phyloP scores from a whole-genome alignment of 2,113 vertebrate genomes.

The Thomomys bottae region DNA sequence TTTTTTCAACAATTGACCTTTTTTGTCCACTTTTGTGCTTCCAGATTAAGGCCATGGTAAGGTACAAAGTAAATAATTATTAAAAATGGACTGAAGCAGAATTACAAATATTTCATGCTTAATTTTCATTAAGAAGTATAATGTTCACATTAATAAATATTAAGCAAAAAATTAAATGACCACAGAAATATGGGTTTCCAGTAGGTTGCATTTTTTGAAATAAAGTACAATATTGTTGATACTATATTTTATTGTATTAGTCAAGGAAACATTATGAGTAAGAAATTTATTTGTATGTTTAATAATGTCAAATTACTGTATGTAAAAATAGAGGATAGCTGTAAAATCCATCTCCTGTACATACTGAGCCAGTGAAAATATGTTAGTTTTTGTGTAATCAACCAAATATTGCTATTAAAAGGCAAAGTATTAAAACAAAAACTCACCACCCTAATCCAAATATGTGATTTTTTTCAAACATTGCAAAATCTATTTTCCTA shows the following conservation, averaged over 20 bases:
- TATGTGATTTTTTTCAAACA: neutral
- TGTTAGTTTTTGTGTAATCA: neutral
- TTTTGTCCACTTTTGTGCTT: neutral
- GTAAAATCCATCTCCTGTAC: neutral
- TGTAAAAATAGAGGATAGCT: neutral
- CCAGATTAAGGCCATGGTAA: neutral
- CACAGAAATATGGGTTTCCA: neutral
- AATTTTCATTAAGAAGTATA: neutral
- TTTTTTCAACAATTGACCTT: too few relatives aligned
- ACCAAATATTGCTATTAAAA: neutral
- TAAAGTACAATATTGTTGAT: neutral
- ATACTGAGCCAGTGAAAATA: neutral
- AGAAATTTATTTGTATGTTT: neutral
- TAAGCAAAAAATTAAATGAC: neutral
- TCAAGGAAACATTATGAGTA: neutral
- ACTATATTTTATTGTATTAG: neutral
- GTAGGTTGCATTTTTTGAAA: neutral
- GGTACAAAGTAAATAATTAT: neutral
- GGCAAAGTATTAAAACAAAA: neutral
- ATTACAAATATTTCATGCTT: neutral
- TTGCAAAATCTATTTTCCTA: neutral
- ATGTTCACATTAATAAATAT: neutral
- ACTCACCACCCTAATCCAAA: neutral
- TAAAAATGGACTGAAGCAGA: neutral
- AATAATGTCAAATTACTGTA: neutral